Evolutionary conservation across 2,797 vertebrate genomes (phyloP), one percentile per base, ranked within the genome.

Genomic region (Chelmon rostratus): DNA sequence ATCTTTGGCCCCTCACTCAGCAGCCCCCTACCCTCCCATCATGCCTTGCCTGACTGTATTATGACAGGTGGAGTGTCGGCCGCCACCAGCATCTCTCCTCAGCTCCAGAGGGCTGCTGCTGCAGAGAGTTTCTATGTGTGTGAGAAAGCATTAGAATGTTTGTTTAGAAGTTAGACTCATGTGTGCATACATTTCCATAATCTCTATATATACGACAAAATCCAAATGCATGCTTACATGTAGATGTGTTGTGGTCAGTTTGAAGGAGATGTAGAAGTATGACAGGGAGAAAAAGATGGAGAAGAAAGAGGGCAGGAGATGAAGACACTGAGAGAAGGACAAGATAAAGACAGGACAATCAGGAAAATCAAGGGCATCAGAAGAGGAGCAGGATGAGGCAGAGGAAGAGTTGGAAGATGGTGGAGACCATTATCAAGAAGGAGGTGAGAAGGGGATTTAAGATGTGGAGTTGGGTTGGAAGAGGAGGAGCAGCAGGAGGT

Each of bases 1-100:
- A 54, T 33, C 68, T 82, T 50, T 38, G 76, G 73, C 69, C 61
- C 50, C 74, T 89, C 88, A 88, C 79, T 87, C 88, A 77, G 83
- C 88, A 78, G 64, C 79, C 65, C 64, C 59, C 81, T 54, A 54
- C 40, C 81, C 83, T 89, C 85, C 88, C 85, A 89, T 87, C 80
- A 89, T 81, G 90, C 86, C 69, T 90, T 90, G 86, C 86, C 67
- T 79, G 84, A 83, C 58, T 87, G 75, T 96, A 91, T 96, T 96
- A 95, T 96, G 93, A 94, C 95, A 96, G 95, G 93, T 96, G 95
- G 93, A 91, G 85, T 65, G 74, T 92, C 69, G 85, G 88, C 89
- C 84, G 33, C 73, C 88, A 88, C 91, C 87, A 63, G 68, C 66
- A 78, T 84, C 78, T 65, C 50, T 81, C 75, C 68, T 78, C 63